These are phyloP conservation scores for Polypterus senegalus DNA, from an alignment of 2,113 vertebrate genomes.

Conservation along the genomic window DNA sequence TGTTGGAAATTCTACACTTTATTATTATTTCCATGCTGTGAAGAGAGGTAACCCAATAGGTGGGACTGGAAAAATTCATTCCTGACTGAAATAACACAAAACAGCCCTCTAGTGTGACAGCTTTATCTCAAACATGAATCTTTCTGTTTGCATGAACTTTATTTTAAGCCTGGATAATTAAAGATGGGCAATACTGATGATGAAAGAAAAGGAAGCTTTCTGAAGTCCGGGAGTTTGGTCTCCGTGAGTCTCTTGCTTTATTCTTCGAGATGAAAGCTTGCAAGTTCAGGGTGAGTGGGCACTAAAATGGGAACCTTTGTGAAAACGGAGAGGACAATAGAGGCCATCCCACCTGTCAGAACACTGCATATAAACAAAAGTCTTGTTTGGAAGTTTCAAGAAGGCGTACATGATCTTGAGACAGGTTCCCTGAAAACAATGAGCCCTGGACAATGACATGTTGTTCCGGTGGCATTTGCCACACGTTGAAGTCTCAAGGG, in stretches of 20 bases:
- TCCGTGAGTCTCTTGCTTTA: neutral
- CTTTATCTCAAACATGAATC: too few relatives aligned
- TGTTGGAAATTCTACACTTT: too few relatives aligned
- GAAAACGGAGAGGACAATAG: neutral
- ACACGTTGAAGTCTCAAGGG: neutral
- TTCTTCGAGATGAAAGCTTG: neutral
- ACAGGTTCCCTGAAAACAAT: conserved; percentile 2
- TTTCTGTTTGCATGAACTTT: too few relatives aligned
- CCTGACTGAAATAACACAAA: too few relatives aligned
- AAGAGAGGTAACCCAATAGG: too few relatives aligned
- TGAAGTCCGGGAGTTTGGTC: neutral
- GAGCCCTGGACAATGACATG: neutral
- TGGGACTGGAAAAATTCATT: too few relatives aligned
- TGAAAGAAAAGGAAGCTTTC: neutral
- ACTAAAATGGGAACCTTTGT: neutral
- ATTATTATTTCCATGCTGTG: too few relatives aligned
- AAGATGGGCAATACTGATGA: neutral
- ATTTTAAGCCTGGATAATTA: too few relatives aligned
- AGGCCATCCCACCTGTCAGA: neutral
- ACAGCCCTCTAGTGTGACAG: too few relatives aligned
- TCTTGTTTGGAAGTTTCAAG: neutral
- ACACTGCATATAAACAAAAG: neutral
- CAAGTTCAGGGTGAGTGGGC: neutral
- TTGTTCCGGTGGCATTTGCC: neutral
- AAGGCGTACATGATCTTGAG: neutral